Evolutionary conservation across 2,113 vertebrate genomes (phyloP), one percentile per base, ranked within the genome.

Genomic region (Artemisiospiza belli): DNA sequence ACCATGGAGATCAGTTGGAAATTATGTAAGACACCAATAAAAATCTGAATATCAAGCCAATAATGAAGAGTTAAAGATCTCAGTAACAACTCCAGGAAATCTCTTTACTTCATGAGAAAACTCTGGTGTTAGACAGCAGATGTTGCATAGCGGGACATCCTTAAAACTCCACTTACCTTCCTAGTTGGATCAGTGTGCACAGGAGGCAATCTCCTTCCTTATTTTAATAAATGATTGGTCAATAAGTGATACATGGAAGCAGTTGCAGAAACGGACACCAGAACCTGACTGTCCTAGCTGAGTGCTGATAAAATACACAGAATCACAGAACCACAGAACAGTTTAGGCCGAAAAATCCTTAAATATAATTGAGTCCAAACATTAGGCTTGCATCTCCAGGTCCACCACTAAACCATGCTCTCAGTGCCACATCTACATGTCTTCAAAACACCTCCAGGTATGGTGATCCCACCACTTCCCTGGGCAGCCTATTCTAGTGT

Each of bases 301-400:
- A 58, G 17, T 31, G n/a, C 18, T 89, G 22, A 22, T 9, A 37
- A 12, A 49, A 10, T 33, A 61, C 21, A 22, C 5, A 7, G 46
- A 66, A 28, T 37, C 52, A 37, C 16, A 62, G 54, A 61, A 31
- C 2, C 39, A 43, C 16, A 68, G 54, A 67, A 23, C 5, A 1
- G 6, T 57, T 63, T 24, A 21, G 37, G 3, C 18, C 47, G 33
- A 47, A 80, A 89, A 58, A 22, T 41, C 5, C 17, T 62, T 46
- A 57, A 69, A 52, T 47, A 68, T 24, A 55, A 10, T 5, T 0
- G 2, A 52, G 28, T n/a, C 9, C 25, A 35, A 47, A 22, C 6
- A 9, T 51, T 5, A 44, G 22, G 10, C 33, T 43, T 27, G 11
- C 21, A 28, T 11, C 1, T 0, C 33, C 21, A 28, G 3, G 10